Evolutionary conservation across 2,797 vertebrate genomes (phyloP).

Genomic region (Phoxinus dragarum): DNA sequence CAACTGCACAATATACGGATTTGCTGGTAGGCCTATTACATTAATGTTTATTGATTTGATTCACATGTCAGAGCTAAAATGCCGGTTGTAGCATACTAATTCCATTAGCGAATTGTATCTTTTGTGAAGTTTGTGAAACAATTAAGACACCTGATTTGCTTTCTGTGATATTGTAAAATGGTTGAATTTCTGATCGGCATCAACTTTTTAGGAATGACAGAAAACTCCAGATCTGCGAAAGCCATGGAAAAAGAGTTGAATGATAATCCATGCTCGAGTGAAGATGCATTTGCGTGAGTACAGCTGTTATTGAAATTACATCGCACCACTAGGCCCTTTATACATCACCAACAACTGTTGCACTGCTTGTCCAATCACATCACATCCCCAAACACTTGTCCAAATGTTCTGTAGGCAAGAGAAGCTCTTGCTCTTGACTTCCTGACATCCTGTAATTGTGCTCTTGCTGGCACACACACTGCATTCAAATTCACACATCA

Average conservation of each 20-base stretch:
- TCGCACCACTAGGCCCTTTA: slow-evolving; percentile 9
- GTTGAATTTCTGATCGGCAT: background rate
- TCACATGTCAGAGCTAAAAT: background rate
- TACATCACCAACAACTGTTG: slow-evolving; percentile 3
- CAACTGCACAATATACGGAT: background rate
- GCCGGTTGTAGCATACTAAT: background rate
- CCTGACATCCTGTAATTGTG: background rate
- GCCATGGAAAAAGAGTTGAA: slow-evolving; percentile 52
- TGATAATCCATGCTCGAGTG: slow-evolving; percentile 41
- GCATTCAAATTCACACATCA: background rate
- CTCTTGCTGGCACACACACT: background rate
- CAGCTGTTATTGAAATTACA: background rate
- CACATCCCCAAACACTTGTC: slow-evolving; percentile 13
- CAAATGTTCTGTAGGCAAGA: background rate
- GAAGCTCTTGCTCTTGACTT: background rate
- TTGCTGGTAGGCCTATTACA: background rate
- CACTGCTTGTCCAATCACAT: background rate
- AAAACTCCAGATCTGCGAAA: background rate
- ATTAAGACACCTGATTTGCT: background rate
- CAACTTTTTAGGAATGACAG: background rate
- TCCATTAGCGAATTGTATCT: background rate
- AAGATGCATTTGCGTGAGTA: slow-evolving; percentile 66
- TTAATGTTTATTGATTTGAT: background rate
- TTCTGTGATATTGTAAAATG: background rate
- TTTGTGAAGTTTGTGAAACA: background rate